Percentiles rank a stretch among this genome's conserved stretches.
Conservation (phyloP, 2,888 invertebrate species). For the Tuta absoluta region DNA sequence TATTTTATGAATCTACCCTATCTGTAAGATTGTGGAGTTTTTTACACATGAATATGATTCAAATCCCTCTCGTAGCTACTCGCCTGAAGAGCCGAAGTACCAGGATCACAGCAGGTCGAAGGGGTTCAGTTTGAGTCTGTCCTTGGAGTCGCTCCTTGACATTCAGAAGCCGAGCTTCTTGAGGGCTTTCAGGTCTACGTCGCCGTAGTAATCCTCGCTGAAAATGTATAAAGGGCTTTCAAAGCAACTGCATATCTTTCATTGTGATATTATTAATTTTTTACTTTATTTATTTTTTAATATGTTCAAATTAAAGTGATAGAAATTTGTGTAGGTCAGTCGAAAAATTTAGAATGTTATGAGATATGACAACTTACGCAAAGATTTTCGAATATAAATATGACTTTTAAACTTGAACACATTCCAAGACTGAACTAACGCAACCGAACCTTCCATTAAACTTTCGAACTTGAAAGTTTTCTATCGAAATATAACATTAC, state of each 20-base stretch:
- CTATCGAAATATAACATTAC: no score
- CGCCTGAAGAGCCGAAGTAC: constrained; percentile 47
- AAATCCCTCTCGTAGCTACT: neutral
- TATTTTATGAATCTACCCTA: neutral
- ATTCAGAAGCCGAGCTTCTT: constrained; percentile 90
- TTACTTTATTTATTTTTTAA: no score
- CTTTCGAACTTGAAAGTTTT: no score
- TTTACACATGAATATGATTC: neutral
- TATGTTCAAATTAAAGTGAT: no score
- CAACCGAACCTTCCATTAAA: no score
- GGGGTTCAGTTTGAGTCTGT: constrained; percentile 73
- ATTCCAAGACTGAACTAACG: neutral
- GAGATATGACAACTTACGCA: neutral
- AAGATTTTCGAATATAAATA: no score
- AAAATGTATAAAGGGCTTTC: constrained; percentile 42
- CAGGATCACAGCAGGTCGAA: constrained; percentile 58
- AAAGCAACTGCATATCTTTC: constrained; percentile 4
- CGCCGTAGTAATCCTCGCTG: constrained; percentile 96
- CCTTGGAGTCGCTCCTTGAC: constrained; percentile 75
- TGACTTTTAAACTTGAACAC: no score
- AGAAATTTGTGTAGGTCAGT: no score
- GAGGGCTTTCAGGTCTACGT: constrained; percentile 92
- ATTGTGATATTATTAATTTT: no score
- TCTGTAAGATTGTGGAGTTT: neutral
- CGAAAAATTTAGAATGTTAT: no score